Evolutionary conservation across 2,113 vertebrate genomes (phyloP), one percentile per base, ranked within the genome.

Genomic region (Siniperca knerii): DNA sequence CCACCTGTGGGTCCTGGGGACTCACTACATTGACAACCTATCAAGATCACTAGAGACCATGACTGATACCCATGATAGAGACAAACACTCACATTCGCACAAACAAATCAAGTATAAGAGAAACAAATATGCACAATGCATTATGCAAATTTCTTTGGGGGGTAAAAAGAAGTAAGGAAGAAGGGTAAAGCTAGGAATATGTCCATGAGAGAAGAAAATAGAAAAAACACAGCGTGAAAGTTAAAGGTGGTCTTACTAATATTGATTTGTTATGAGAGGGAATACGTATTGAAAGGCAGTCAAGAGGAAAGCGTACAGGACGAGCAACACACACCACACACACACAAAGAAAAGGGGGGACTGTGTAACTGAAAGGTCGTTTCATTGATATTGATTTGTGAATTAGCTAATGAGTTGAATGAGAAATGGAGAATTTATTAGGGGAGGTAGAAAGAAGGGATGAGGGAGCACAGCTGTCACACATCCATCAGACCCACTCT

Each of bases 371-470:
- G 61, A 81, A 72, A 66, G 79, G 50, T 64, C 33, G 58, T 78
- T 90, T 88, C 76, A 83, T 82, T 86, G 72, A 81, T 89, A 94
- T 83, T 90, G 83, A 94, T 93, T 87, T 86, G 77, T 88, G 80
- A 93, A 94, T 95, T 94, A 91, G 88, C 86, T 92, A 90, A 93
- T 90, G 78, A 86, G 84, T 74, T 85, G 71, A 85, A 91, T 88
- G 88, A 83, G 65, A 90, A 85, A 85, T 81, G 69, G 57, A 2
- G 62, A 80, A 92, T 93, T 72, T 88, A 86, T 87, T 70, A 76
- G 79, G 57, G 66, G 23, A 86, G 75, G 44, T 70, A 86, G 64
- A 69, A 55, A 61, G 75, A 40, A 40, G 21, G 33, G 35, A 46
- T 25, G 13, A 65, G 33, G 42, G 60, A 66, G 70, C 50, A 78